Base-by-base conservation (phyloP, 2,113 vertebrate genomes). In the Phylloscopus trochilus region DNA sequence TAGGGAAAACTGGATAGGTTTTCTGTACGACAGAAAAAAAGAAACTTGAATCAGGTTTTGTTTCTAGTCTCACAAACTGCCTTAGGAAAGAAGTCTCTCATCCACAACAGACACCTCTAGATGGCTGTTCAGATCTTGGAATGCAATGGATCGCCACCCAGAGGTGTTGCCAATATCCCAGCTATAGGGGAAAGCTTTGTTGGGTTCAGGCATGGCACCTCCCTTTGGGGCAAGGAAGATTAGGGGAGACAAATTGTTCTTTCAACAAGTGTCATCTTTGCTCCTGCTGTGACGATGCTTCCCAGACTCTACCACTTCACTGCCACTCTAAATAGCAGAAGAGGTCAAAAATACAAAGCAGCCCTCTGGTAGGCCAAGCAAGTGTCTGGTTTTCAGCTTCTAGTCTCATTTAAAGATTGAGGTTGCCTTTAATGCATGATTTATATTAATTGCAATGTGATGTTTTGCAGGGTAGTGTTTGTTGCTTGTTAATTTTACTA, bases 1-100 rank as follows among this genome's bases (percentile, higher is more conserved):
- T 77, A 62, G 99, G 99, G 89, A 99, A 99, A 60, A 84, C 95
- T 28, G 99, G 99, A 58, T 98, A 91, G 27, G 98, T 99, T 98
- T 98, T 98, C 99, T 99, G 95, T 64, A 93, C 52, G 78, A 46
- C 6, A 82, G 28, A n/a, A 31, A 88, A 77, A 70, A 81, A 67
- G 10, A 55, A 44, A 47, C 44, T 44, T 44, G 15, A 72, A 14
- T 51, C 1, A 4, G 19, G 8, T 15, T 88, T 92, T 46, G 16
- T 66, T 41, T 37, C 79, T 76, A 16, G 30, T 66, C 35, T 87
- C 49, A 28, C 18, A 67, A 83, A 21, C 7, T 78, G 56, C 47
- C 72, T 80, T 41, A 19, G 51, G 33, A 66, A 80, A 75, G 59
- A 68, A 24, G 4, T 5, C 8, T 74, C 31, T 85, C 67, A 68